Evolutionary conservation across 23 tunicate species (phyloP).

Genomic region (Clavelina lepadiformis): DNA sequence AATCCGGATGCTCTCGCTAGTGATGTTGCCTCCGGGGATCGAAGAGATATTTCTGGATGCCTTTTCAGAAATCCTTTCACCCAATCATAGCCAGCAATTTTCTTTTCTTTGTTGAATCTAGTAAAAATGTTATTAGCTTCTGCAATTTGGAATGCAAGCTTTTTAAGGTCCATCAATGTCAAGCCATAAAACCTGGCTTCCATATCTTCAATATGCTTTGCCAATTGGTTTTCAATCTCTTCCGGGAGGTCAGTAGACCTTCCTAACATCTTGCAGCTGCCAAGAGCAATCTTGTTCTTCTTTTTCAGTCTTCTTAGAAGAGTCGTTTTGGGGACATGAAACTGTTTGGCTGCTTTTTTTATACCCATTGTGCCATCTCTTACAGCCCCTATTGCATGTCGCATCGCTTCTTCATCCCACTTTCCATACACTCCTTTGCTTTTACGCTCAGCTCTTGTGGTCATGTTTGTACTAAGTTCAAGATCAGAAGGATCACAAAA

Average conservation of each 20-base stretch:
- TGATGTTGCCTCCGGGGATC: constrained; percentile 16
- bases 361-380: not conserved
- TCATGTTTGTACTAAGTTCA: constrained; percentile 5
- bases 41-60: constrained; percentile 8
- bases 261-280: not conserved
- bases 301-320: not conserved
- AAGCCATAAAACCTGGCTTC: constrained; percentile 26
- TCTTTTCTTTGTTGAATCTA: constrained; percentile 8
- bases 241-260: constrained; percentile 2
- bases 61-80: constrained; percentile 11
- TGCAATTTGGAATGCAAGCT: constrained; percentile 21
- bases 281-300: not conserved
- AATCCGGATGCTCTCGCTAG: constrained; percentile 16
- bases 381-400: constrained; percentile 6
- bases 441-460: constrained; percentile 4
- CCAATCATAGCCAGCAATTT: constrained; percentile 15
- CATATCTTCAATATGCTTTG: constrained; percentile 5
- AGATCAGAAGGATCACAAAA: too few relatives aligned
- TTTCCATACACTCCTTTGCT: constrained; percentile 1
- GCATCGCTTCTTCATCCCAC: constrained; percentile 3
- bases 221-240: constrained; percentile 1
- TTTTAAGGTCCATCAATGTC: not conserved
- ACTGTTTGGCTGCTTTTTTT: constrained; percentile 9
- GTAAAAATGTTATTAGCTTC: constrained; percentile 1
- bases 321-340: constrained; percentile 23